phyloP scores from a whole-genome alignment of 1,140 invertebrate genomes.

The Drosophila trapezifrons region DNA sequence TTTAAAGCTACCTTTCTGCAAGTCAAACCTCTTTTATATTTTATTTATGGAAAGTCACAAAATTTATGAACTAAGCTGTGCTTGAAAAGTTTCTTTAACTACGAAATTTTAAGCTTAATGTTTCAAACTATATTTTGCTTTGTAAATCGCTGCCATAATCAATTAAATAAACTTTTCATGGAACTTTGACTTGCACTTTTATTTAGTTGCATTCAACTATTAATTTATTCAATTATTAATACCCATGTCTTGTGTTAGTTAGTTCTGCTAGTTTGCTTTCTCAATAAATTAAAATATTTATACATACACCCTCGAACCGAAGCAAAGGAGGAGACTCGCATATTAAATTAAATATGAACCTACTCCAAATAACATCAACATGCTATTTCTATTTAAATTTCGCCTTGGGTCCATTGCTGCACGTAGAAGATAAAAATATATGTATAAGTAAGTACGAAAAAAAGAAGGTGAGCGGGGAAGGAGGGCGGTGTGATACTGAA shows the following conservation, averaged over 20 bases:
- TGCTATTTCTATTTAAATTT: conserved; percentile 81
- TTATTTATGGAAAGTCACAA: no score
- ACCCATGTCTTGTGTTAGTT: neutral
- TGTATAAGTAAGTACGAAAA: conserved; percentile 31
- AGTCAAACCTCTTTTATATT: no score
- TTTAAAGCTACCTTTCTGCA: no score
- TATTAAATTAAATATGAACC: conserved; percentile 81
- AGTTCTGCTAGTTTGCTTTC: conserved; percentile 2
- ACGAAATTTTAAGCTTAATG: no score
- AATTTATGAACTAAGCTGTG: neutral
- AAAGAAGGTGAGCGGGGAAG: neutral
- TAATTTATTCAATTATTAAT: neutral
- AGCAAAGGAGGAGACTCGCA: conserved; percentile 28
- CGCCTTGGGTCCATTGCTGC: conserved; percentile 67
- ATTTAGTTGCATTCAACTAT: neutral
- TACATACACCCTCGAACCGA: conserved; percentile 13
- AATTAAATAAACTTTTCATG: neutral
- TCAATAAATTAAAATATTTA: conserved; percentile 73
- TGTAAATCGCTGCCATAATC: neutral
- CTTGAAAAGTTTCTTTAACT: neutral
- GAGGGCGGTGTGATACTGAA: neutral
- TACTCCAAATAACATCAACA: conserved; percentile 78
- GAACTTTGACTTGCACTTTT: neutral
- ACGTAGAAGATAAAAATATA: conserved; percentile 76
- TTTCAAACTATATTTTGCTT: neutral